Base-by-base conservation (phyloP, 2,888 invertebrate species). In the Sericinus montela region DNA sequence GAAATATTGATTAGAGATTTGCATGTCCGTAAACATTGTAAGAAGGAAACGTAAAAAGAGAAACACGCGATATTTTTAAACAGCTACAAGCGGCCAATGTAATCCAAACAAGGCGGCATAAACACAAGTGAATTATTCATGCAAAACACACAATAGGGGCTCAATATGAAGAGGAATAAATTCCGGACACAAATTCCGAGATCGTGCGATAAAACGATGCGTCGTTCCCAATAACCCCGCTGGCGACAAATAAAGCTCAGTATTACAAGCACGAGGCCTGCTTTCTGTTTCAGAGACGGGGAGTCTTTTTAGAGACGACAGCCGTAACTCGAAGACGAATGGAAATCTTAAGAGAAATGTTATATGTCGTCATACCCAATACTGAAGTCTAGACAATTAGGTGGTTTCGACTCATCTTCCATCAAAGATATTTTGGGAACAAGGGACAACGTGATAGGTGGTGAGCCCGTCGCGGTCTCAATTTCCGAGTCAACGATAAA, bases 101-200 rank as follows among this genome's bases (percentile, higher is more conserved):
- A 45, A 45, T 45, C 29, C 40, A 30, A 40, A 43, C 49, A 29
- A 34, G 23, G 40, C 14, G 19, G 35, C 19, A 35, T 14, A 50
- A 40, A 50, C 39, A 41, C 50, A 41, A 36, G 45, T 45, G 37
- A 50, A 50, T 45, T 37, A 50, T 50, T 59, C 57, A 56, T 56
- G 55, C 57, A 56, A 53, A 41, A 50, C 45, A 45, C 41, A 45
- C 50, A 50, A 60, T 58, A 57, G 63, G 48, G 53, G 65, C 58
- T 63, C 69, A 67, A 71, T 72, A 72, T 67, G 63, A 59, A 61
- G 52, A 53, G 56, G 54, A 55, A 64, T 65, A 64, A 67, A 71
- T 70, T 67, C 62, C 58, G 56, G 60, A 64, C 66, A 67, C 65
- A 63, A 63, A 70, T 72, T 68, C 63, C 65, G 61, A 60, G 59